Evolutionary conservation across 2,888 invertebrate genomes (phyloP), one percentile per base, ranked within the genome.

Genomic region (Ditula angustiorana): DNA sequence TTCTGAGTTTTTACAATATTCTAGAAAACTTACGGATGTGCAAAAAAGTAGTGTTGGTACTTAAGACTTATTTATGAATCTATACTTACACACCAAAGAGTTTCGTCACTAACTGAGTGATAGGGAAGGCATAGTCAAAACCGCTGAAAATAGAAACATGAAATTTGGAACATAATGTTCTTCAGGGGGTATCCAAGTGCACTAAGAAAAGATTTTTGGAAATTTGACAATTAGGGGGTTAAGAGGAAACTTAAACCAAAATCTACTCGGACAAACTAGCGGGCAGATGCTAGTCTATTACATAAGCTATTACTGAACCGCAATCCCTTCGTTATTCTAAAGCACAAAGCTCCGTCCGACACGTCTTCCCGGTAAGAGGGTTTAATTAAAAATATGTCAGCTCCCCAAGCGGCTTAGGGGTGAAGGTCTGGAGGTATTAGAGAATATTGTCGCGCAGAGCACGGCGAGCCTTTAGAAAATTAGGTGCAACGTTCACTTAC

Each of bases 311-410:
- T 49, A 57, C 19, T 5, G n/a, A 13, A 11, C 50, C 50, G 13
- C 56, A 62, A 63, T 58, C 63, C 63, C 57, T 63, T 63, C 63
- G 57, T 63, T 58, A 58, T 57, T 63, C 33, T 58, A 35, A 24
- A 44, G 16, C 55, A 13, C 13, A 5, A 7, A 50, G 55, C 61
- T 35, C 55, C 37, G 52, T 21, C 41, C 19, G 5, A 16, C 62
- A 62, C 50, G 57, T 63, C 63, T 63, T 63, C 30, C 11, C 50
- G 57, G 53, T 33, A 10, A 44, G 23, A 56, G 85, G 83, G 74
- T 87, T 88, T 89, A 88, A 88, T 88, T 88, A 87, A 87, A 89
- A 88, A 87, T 85, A 83, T 86, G 90, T 88, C 90, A 87, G 41
- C 44, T 37, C 21, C 41, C 28, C 11, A 16, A n/a, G 30, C 35